A percentile compares a stretch with the other conserved stretches of the same genome.
Evolutionary conservation across 2,888 invertebrate genomes (phyloP).

Genomic region (Caenorhabditis japonica): DNA sequence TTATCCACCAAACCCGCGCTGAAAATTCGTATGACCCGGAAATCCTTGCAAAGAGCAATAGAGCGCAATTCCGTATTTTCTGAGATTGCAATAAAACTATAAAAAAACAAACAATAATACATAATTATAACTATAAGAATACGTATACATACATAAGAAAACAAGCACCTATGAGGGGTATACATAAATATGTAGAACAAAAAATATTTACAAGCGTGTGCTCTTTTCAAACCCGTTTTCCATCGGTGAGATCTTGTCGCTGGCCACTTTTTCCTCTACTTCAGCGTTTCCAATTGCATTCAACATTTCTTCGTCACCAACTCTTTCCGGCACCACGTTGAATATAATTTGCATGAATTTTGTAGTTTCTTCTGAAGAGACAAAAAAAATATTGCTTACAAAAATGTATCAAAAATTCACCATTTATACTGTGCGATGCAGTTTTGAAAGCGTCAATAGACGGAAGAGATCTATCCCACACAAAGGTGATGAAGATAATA

Average conservation of each 20-base stretch:
- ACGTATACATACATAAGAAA: slow-evolving; percentile 10
- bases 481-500: slow-evolving; percentile 64
- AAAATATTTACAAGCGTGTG: slow-evolving; percentile 39
- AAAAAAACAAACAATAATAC: too few relatives aligned
- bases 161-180: slow-evolving; percentile 16
- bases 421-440: slow-evolving; percentile 19
- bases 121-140: too few relatives aligned
- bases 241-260: slow-evolving; percentile 36
- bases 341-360: slow-evolving; percentile 65
- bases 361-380: slow-evolving; percentile 54
- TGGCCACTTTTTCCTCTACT: slow-evolving; percentile 16
- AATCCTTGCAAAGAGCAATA: too few relatives aligned
- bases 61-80: too few relatives aligned
- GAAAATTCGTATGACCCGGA: too few relatives aligned
- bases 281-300: slow-evolving; percentile 49
- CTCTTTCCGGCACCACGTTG: slow-evolving; percentile 64
- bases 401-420: slow-evolving; percentile 1
- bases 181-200: slow-evolving; percentile 10
- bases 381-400: background rate
- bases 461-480: slow-evolving; percentile 59
- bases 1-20: too few relatives aligned
- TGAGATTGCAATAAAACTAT: too few relatives aligned
- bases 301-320: slow-evolving; percentile 51
- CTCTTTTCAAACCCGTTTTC: slow-evolving; percentile 34
- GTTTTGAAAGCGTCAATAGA: slow-evolving; percentile 22